A percentile compares a stretch with the other conserved stretches of the same genome.
Conservation (phyloP, 2,113 vertebrate species). For the Chrysemys picta region DNA sequence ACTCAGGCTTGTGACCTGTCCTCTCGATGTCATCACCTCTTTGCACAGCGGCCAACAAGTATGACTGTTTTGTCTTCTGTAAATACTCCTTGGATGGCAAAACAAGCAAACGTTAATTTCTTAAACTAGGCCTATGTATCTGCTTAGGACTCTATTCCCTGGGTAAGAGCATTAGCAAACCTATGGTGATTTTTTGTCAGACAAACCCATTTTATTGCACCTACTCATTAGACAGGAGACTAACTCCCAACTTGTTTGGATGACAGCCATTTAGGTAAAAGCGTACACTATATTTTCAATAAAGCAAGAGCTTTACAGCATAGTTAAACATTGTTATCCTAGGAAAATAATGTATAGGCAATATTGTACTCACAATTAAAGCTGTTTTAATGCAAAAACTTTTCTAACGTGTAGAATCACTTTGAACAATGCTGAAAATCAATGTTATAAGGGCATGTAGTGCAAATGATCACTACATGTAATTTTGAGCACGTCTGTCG, state of each 20-base stretch:
- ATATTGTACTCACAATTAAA: neutral
- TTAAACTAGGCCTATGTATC: slow-evolving; percentile 59
- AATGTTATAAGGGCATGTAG: neutral
- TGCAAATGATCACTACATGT: neutral
- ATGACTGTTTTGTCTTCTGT: slow-evolving; percentile 73
- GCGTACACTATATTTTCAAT: slow-evolving; percentile 10
- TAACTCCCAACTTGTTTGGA: slow-evolving; percentile 19
- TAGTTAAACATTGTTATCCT: slow-evolving; percentile 56
- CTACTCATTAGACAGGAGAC: slow-evolving; percentile 32
- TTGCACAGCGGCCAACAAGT: slow-evolving; percentile 60
- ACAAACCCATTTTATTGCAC: slow-evolving; percentile 65
- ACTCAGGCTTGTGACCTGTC: slow-evolving; percentile 76
- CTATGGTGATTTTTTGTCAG: slow-evolving; percentile 57
- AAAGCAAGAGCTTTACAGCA: slow-evolving; percentile 15
- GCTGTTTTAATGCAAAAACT: neutral
- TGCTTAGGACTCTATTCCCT: slow-evolving; percentile 21
- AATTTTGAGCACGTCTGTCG: neutral
- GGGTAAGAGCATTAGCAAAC: slow-evolving; percentile 58
- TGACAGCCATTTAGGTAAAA: slow-evolving; percentile 24
- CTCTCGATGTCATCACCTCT: slow-evolving; percentile 74
- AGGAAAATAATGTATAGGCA: neutral
- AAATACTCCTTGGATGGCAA: slow-evolving; percentile 78
- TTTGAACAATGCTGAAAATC: neutral
- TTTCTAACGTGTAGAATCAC: neutral
- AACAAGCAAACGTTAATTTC: slow-evolving; percentile 74